These are phyloP conservation scores for Sesia bembeciformis DNA, from an alignment of 2,888 invertebrate genomes.

Conservation along the genomic window DNA sequence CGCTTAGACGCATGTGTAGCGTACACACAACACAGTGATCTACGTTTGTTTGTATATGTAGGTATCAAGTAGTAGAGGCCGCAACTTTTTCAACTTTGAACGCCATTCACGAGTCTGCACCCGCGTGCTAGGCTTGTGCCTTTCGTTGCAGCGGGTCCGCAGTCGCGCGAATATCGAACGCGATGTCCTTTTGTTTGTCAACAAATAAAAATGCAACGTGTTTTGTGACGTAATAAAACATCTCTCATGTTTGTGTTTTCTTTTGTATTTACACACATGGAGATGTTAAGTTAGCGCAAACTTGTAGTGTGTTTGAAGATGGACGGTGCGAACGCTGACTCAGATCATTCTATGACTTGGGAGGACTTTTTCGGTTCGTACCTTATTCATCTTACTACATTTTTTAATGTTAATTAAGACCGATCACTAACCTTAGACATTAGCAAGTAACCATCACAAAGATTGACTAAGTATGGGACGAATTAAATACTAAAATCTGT, in stretches of 20 bases:
- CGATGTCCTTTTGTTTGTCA: slow-evolving; percentile 58
- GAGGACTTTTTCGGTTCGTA: slow-evolving; percentile 81
- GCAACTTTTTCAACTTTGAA: not conserved
- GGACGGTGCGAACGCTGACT: slow-evolving; percentile 75
- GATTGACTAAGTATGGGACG: too few relatives aligned
- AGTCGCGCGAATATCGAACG: slow-evolving; percentile 21
- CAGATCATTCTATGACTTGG: slow-evolving; percentile 82
- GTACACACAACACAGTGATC: too few relatives aligned
- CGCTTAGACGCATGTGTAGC: too few relatives aligned
- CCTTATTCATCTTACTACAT: not conserved
- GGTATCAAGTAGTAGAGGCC: too few relatives aligned
- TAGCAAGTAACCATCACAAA: too few relatives aligned
- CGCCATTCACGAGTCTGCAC: slow-evolving; percentile 46
- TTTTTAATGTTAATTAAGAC: not conserved
- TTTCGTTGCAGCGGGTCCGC: slow-evolving; percentile 17
- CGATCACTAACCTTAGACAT: too few relatives aligned
- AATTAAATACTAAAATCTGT: not conserved
- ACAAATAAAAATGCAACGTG: slow-evolving; percentile 32
- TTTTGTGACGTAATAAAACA: slow-evolving; percentile 10
- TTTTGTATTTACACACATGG: slow-evolving; percentile 15
- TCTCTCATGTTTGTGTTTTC: slow-evolving; percentile 15
- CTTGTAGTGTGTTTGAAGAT: slow-evolving; percentile 45
- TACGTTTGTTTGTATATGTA: too few relatives aligned
- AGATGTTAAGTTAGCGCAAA: slow-evolving; percentile 33
- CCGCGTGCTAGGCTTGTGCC: slow-evolving; percentile 27